Base-by-base conservation (phyloP, 2,888 invertebrate genomes). In the Listrodromus nycthemerus region DNA sequence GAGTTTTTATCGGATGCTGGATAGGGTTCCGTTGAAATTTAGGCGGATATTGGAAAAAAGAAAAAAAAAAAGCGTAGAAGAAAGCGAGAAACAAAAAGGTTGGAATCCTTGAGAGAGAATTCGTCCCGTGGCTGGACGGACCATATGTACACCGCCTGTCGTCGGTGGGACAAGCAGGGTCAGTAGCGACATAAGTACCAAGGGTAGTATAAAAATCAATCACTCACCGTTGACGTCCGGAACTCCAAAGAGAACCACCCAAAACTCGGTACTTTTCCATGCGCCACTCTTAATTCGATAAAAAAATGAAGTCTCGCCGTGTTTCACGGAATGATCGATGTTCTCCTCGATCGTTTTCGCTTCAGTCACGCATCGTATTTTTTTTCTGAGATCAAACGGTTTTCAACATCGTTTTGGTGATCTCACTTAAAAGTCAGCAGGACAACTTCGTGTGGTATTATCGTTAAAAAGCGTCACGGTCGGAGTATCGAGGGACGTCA, bases 121-220 rank as follows among this genome's bases (percentile, higher is more conserved):
- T 77, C 52, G 71, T 67, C 66, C 61, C 30, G 63, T 69, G 24
- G 37, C 27, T 2, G 16, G 21, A 21, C 21, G 61, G 50, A 52
- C 80, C 80, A 80, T 76, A 77, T 83, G 76, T 67, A 69, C 63
- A 55, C 37, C 37, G 80, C 69, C 50, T 78, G 73, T 74, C 65
- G 50, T 76, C 65, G 74, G 13, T 48, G 82, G 78, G 69, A 69
- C 86, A 85, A 83, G 86, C 75, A 88, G 87, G 84, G 50, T 82
- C 52, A 58, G 80, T 84, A 83, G 86, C 75, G 80, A 73, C 80
- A 70, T 67, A 71, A 58, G 69, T 67, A 63, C 78, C 84, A 82
- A 84, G 80, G 73, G 88, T 82, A 87, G 86, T 86, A 89, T 90
- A 89, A 91, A 91, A 91, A 91, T 91, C 91, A 91, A 91, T 91